These are phyloP conservation scores for Cnemophilus loriae DNA, from an alignment of 2,113 vertebrate species.

Conservation along the genomic window DNA sequence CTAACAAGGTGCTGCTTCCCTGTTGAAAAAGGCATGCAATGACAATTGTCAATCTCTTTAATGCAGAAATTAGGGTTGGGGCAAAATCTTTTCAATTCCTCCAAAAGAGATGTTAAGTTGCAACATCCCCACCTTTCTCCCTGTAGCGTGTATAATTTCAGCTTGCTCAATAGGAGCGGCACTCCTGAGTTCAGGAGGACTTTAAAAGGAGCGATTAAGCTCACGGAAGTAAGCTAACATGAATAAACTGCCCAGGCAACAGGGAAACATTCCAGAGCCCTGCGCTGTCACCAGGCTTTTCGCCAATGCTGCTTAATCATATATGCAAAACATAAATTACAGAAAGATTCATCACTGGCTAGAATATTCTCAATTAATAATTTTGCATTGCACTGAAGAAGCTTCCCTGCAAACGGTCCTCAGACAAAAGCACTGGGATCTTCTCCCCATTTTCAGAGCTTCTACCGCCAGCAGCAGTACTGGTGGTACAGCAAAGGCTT, in stretches of 20 bases:
- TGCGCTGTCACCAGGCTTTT: slow-evolving; percentile 39
- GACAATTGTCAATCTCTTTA: slow-evolving; percentile 9
- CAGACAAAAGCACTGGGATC: background rate
- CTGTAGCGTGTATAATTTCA: slow-evolving; percentile 36
- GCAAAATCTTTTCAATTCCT: background rate
- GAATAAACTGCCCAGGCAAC: slow-evolving; percentile 51
- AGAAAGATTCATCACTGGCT: background rate
- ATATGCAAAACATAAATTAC: background rate
- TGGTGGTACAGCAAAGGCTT: background rate
- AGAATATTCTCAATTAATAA: slow-evolving; percentile 9
- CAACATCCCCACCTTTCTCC: slow-evolving; percentile 6
- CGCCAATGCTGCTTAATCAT: slow-evolving; percentile 4
- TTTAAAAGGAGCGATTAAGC: slow-evolving; percentile 57
- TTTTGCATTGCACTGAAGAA: background rate
- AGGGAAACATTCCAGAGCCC: slow-evolving; percentile 40
- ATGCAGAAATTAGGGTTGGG: background rate
- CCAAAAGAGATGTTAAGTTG: background rate
- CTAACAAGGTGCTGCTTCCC: background rate
- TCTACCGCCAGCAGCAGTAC: background rate
- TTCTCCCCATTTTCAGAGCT: background rate
- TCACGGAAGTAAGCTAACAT: slow-evolving; percentile 17
- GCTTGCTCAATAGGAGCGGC: slow-evolving; percentile 30
- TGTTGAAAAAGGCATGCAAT: background rate
- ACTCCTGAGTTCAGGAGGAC: slow-evolving; percentile 32
- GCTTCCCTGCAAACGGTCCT: background rate